Percentiles rank a stretch among this genome's conserved stretches.
These are phyloP conservation scores for Prolemur simus DNA, from an alignment of 2,113 vertebrate genomes.

Conservation along the genomic window DNA sequence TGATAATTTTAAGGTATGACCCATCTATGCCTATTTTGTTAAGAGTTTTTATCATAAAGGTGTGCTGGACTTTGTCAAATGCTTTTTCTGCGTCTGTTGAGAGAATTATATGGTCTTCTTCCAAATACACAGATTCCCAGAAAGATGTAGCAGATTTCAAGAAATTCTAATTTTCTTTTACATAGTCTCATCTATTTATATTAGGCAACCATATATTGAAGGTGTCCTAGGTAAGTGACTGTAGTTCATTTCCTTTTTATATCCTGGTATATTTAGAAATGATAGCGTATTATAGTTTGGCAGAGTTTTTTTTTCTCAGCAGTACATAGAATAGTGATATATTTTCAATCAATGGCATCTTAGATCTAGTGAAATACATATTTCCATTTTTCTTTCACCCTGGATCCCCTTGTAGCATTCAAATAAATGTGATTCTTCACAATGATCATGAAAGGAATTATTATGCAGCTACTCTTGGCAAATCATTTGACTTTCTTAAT, in stretches of 20 bases:
- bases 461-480: background rate
- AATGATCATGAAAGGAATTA: background rate
- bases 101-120: background rate
- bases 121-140: background rate
- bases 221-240: background rate
- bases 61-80: too few species aligned
- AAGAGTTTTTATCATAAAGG: too few species aligned
- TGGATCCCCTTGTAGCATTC: background rate
- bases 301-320: background rate
- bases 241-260: background rate
- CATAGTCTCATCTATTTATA: background rate
- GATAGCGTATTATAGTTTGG: background rate
- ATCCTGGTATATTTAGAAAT: background rate
- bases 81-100: too few species aligned
- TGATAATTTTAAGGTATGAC: too few species aligned
- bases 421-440: background rate
- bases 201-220: background rate
- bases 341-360: background rate
- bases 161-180: background rate
- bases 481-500: slow-evolving; percentile 18
- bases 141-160: background rate
- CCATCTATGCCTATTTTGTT: too few species aligned
- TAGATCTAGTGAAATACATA: background rate
- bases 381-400: background rate
- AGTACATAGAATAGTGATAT: background rate